These are phyloP conservation scores for Acipenser transmontanus DNA, from an alignment of 2,797 vertebrate species.

Conservation along the genomic window DNA sequence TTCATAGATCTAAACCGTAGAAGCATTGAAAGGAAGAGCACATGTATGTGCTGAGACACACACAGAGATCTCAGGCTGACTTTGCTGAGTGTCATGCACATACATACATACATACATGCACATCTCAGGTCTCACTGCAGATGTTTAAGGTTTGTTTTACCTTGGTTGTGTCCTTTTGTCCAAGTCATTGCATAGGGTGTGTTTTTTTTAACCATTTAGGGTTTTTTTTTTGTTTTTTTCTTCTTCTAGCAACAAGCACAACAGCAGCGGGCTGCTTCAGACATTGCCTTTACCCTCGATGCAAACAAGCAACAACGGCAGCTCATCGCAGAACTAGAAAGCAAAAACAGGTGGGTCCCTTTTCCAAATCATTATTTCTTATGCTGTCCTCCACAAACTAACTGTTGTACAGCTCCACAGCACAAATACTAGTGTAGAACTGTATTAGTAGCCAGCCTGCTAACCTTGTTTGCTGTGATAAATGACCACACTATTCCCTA, in stretches of 20 bases:
- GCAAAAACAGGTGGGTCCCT: slow-evolving; percentile 85
- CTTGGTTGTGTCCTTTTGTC: no score
- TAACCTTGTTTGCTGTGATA: no score
- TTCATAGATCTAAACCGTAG: no score
- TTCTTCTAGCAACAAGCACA: slow-evolving; percentile 59
- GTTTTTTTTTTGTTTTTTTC: slow-evolving; percentile 13
- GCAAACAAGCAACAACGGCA: slow-evolving; percentile 94
- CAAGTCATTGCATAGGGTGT: neutral
- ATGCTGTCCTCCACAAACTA: neutral
- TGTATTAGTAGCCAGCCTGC: no score
- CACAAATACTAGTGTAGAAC: no score
- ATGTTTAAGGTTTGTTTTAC: slow-evolving; percentile 1
- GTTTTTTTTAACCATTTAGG: neutral
- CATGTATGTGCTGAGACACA: no score
- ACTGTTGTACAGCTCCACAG: no score
- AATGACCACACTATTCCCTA: no score
- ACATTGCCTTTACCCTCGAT: slow-evolving; percentile 89
- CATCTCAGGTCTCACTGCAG: slow-evolving; percentile 25
- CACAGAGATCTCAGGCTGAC: no score
- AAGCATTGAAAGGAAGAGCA: no score
- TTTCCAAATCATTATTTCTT: neutral
- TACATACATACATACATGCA: no score
- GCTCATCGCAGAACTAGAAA: slow-evolving; percentile 95
- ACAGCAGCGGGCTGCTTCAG: slow-evolving; percentile 79
- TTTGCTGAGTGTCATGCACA: no score